phyloP scores from a whole-genome alignment of 2,797 vertebrate species.

The Liasis olivaceus region DNA sequence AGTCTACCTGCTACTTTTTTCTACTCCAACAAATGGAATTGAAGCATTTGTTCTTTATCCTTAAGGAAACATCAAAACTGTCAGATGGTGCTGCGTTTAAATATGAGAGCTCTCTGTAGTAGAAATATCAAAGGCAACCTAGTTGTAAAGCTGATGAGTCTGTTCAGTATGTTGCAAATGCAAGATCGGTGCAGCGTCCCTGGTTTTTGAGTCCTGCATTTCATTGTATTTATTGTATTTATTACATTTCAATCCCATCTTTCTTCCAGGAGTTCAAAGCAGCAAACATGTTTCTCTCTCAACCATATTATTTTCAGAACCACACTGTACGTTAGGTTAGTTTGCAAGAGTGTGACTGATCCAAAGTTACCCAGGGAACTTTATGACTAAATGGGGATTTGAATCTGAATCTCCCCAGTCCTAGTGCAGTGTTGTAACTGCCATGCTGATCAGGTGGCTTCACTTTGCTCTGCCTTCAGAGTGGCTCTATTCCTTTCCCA shows the following conservation, averaged over 20 bases:
- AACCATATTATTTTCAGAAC: not conserved
- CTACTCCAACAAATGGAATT: not conserved
- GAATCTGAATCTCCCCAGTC: not conserved
- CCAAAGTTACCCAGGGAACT: not conserved
- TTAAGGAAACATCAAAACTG: conserved; percentile 67
- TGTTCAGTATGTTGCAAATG: not conserved
- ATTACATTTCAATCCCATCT: not conserved
- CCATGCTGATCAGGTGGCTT: not conserved
- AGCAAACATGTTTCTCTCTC: not conserved
- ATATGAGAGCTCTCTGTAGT: conserved; percentile 65
- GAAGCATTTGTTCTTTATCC: conserved; percentile 66
- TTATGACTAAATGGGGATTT: not conserved
- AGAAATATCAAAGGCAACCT: conserved; percentile 70
- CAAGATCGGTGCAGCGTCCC: not conserved
- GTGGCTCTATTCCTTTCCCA: not conserved
- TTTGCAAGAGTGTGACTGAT: not conserved
- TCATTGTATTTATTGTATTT: not conserved
- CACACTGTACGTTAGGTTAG: not conserved
- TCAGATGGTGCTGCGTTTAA: conserved; percentile 65
- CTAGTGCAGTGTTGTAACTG: not conserved
- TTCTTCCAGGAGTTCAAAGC: too few species aligned
- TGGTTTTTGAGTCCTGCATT: not conserved
- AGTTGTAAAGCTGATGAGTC: conserved; percentile 11
- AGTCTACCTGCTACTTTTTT: not conserved
- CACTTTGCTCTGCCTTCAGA: not conserved